Evolutionary conservation across 2,888 invertebrate species (phyloP), one percentile per base, ranked within the genome.

Genomic region (Pachydiplax longipennis): DNA sequence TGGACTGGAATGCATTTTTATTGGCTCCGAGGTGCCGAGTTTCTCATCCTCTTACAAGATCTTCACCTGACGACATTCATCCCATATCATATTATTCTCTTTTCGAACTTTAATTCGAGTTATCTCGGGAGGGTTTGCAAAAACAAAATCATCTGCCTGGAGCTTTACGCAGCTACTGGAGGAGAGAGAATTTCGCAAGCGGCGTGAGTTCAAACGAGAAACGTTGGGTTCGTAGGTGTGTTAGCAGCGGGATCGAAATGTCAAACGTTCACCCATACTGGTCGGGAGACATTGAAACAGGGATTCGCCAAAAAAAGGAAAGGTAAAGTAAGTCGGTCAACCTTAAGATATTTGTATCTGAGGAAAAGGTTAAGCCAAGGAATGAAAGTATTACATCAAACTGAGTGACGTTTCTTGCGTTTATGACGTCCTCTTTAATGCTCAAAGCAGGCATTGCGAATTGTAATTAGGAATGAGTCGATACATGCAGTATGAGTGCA

Each of bases 211-310:
- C 65, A 25, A 13, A 25, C 65, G n/a, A 65, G 25, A 65, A 25
- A 25, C 65, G 25, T 73, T 31, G 13, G 25, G 10, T 73, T 73
- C 31, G 73, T 10, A 73, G 25, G 65, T 10, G 25, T n/a, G 25
- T n/a, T 44, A 44, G n/a, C 65, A 10, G 65, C 13, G n/a, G 13
- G 73, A 73, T 25, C 73, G 61, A 87, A 87, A 87, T 87, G 87
- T 87, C 87, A 87, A 35, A 37, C 40, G 58, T 37, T 37, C n/a
- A 35, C 22, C 87, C 58, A 10, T 37, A 87, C 87, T 87, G 87
- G 87, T 87, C 65, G n/a, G 87, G 87, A 65, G 40, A 61, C 87
- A 65, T 65, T 87, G 87, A 58, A 61, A 65, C 35, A 3, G 37
- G 37, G 31, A 15, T 73, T n/a, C n/a, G 87, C 87, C 61, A 87